phyloP scores from a whole-genome alignment of 2,113 vertebrate genomes.

The Ophiodon elongatus region DNA sequence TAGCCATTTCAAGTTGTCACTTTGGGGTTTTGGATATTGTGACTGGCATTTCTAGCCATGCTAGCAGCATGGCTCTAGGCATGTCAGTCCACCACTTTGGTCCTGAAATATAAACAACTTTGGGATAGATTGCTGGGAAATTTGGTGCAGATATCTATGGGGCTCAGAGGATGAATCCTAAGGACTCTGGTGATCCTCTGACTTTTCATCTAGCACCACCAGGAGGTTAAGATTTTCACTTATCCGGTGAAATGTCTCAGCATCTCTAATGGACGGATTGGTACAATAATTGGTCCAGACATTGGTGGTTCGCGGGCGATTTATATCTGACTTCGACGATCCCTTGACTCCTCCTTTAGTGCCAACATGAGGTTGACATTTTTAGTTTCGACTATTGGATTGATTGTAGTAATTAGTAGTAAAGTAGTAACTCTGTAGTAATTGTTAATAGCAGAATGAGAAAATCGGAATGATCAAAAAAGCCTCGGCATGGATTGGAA shows the following conservation, averaged over 20 bases:
- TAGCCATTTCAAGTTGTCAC: background rate
- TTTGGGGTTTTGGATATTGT: background rate
- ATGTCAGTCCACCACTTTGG: background rate
- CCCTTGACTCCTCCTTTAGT: background rate
- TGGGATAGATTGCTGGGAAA: background rate
- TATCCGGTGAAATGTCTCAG: background rate
- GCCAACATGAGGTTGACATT: background rate
- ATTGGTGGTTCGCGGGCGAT: background rate
- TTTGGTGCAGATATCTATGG: background rate
- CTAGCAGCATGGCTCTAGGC: background rate
- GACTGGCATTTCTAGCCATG: background rate
- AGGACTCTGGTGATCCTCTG: background rate
- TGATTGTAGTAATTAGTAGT: too few relatives aligned
- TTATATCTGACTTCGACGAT: background rate
- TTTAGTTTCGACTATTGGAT: too few relatives aligned
- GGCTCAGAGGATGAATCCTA: background rate
- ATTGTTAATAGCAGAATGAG: too few relatives aligned
- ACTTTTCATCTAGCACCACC: background rate
- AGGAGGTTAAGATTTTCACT: background rate
- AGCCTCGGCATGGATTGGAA: background rate
- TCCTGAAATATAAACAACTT: background rate
- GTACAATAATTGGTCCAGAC: background rate
- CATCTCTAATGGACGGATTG: background rate
- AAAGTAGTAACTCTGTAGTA: too few relatives aligned
- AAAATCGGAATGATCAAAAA: background rate